Evolutionary conservation across 2,113 vertebrate species (phyloP), one percentile per base, ranked within the genome.

Genomic region (Halichoerus grypus): DNA sequence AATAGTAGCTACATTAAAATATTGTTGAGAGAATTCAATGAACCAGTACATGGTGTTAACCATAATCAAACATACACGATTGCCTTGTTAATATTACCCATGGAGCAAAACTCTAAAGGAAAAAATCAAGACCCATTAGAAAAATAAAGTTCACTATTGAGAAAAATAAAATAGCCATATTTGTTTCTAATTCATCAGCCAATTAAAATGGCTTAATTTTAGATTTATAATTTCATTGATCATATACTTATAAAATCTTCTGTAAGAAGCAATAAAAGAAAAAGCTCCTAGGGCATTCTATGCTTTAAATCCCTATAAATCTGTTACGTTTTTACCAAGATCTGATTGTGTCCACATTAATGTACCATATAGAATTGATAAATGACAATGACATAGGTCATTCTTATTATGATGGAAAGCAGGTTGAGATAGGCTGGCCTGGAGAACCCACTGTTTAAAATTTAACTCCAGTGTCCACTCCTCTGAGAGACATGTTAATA

Each of bases 181-280:
- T 57, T 81, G 22, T 55, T 22, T 22, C 8, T 90, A 39, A 39
- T 91, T 74, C 51, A 39, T 51, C 90, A 42, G 74, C 7, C 74
- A 77, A 31, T 77, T 46, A 39, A 65, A 57, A 80, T 22, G 1
- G 15, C 31, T 89, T 93, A 82, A 53, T 53, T 87, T 82, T 74
- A 76, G 86, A 76, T 65, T 49, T 33, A 46, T 42, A 86, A 72
- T 69, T 97, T 87, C 55, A 90, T 69, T 82, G 91, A 76, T 22
- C 36, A 59, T 19, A 81, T 51, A 21, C 39, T 79, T 79, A 71
- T 5, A 89, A 57, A 85, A 65, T 7, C 13, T 81, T 74, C 26
- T 28, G 49, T 36, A 76, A 31, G 71, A 19, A 91, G 57, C 49
- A 92, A 91, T 42, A 94, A 87, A 33, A 94, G 57, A 39, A 49